Conservation (phyloP, 2,888 invertebrate species). For the Drosophila emarginata region DNA sequence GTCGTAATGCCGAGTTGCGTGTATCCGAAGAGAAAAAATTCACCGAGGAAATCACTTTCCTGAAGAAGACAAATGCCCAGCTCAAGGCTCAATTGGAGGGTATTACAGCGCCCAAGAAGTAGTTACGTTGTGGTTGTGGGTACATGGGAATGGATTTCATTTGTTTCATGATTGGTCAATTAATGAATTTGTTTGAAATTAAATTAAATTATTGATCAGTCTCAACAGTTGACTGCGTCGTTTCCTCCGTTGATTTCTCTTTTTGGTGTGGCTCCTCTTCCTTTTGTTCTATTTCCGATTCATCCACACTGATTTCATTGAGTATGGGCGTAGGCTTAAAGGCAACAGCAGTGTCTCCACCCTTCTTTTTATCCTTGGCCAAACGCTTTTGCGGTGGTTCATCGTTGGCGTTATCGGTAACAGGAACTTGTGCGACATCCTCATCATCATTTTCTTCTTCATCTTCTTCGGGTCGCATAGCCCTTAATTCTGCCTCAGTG, state of each 20-base stretch:
- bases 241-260: conserved; percentile 20
- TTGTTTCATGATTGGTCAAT: conserved; percentile 32
- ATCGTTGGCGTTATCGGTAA: conserved; percentile 23
- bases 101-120: conserved; percentile 96
- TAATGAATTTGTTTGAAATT: conserved; percentile 45
- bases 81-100: conserved; percentile 97
- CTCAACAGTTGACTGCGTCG: conserved; percentile 7
- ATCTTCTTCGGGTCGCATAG: conserved; percentile 83
- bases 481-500: conserved; percentile 63
- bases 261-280: conserved; percentile 1
- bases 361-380: conserved; percentile 46
- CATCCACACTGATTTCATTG: conserved; percentile 83
- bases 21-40: conserved; percentile 96
- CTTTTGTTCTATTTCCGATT: conserved; percentile 44
- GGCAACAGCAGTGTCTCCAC: conserved; percentile 37
- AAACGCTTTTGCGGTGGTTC: conserved; percentile 55
- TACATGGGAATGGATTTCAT: conserved; percentile 28
- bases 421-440: not conserved
- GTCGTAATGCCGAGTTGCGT: conserved; percentile 90
- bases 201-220: conserved; percentile 49
- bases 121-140: conserved; percentile 64
- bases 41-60: conserved; percentile 94
- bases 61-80: conserved; percentile 97
- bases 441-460: conserved; percentile 29
- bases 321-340: conserved; percentile 83